Base-by-base conservation (phyloP, 2,113 vertebrate species). In the Callopanchax toddi region DNA sequence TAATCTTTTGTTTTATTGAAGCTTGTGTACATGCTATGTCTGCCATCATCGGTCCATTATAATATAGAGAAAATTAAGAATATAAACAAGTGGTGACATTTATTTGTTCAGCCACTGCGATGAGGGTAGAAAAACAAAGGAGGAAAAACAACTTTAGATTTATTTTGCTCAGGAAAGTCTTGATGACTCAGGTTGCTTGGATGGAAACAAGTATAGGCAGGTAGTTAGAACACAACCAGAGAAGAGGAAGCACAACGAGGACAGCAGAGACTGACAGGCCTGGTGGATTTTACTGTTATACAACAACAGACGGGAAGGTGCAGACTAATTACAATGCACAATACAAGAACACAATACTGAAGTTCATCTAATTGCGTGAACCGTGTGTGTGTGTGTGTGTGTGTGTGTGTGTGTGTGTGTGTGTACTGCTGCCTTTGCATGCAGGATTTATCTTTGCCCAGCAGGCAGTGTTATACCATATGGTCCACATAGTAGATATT, bases 371-470 rank as follows among this genome's bases (percentile, higher is more conserved):
- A 79, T 69, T 74, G 64, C 79, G 72, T 49, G 43, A 15, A 18
- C 55, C 5, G 17, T 36, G 29, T 32, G 29, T 32, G 29, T 32
- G 29, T 32, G 29, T 32, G 29, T 32, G 29, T 32, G 29, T 29
- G 26, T 29, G 26, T 29, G 71, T 44, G 44, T 12, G 21, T 66
- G 55, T 51, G 11, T 29, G 45, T 40, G 34, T 13, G 76, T 74
- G 76, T 66, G 49, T 60, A 81, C 68, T 79, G 49, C 74, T 76
- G 74, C 57, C 67, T 81, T 75, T 78, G 70, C 74, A 73, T 84
- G 78, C 7, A 66, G 85, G 86, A 83, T 87, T 89, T 90, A 86
- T 89, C 78, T 82, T 81, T 83, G 76, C 83, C 86, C 89, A 88
- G 86, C 87, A 89, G 86, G 84, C 83, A 83, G 51, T 69, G 64